These are phyloP conservation scores for Erebia palarica DNA, from an alignment of 2,888 invertebrate species.

Conservation along the genomic window DNA sequence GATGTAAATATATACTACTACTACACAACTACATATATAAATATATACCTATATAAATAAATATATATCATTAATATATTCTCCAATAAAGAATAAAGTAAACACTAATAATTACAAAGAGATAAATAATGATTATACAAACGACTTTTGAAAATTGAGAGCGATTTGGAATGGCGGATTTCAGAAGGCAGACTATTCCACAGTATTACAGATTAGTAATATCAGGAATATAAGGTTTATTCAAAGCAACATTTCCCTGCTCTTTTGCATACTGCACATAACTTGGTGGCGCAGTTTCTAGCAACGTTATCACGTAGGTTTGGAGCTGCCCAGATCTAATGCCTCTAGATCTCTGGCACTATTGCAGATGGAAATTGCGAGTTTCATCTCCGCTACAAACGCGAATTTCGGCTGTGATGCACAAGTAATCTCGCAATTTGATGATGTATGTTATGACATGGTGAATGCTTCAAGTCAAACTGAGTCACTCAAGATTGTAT, in stretches of 20 bases:
- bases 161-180: too few relatives aligned
- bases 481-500: not conserved
- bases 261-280: not conserved
- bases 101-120: too few relatives aligned
- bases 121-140: too few relatives aligned
- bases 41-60: too few relatives aligned
- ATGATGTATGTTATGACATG: not conserved
- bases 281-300: not conserved
- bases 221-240: not conserved
- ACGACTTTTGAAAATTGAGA: too few relatives aligned
- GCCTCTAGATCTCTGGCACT: not conserved
- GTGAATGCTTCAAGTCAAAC: not conserved
- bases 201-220: not conserved
- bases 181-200: too few relatives aligned
- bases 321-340: not conserved
- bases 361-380: conserved; percentile 8
- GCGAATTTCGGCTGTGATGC: not conserved
- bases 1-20: too few relatives aligned
- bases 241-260: too few relatives aligned
- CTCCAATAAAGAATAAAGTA: too few relatives aligned
- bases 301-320: not conserved
- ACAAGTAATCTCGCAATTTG: not conserved
- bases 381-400: not conserved
- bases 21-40: too few relatives aligned
- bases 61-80: too few relatives aligned